Conservation (phyloP, 1,140 invertebrate species). For the Pemphigus obesinymphae region DNA sequence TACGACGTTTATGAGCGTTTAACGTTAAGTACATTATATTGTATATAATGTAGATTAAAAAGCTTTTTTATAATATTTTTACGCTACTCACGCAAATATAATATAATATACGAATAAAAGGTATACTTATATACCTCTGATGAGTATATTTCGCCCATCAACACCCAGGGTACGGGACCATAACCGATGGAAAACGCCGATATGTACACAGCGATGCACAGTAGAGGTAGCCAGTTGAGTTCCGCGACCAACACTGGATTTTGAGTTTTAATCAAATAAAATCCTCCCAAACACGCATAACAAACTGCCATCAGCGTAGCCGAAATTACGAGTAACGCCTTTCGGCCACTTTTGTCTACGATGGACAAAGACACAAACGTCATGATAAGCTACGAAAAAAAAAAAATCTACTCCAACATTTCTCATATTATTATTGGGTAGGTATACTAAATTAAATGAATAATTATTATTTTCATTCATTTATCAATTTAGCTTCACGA, state of each 20-base stretch:
- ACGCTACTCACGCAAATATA: too few species aligned
- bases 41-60: too few species aligned
- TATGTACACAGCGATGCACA: slow-evolving; percentile 56
- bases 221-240: slow-evolving; percentile 55
- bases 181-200: slow-evolving; percentile 54
- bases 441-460: too few species aligned
- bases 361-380: slow-evolving; percentile 64
- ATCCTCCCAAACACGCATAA: slow-evolving; percentile 59
- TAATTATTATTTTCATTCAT: too few species aligned
- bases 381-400: background rate
- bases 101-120: too few species aligned
- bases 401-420: too few species aligned
- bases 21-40: too few species aligned
- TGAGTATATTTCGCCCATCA: slow-evolving; percentile 61
- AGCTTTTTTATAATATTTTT: too few species aligned
- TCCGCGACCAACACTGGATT: slow-evolving; percentile 46
- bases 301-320: slow-evolving; percentile 63
- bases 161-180: slow-evolving; percentile 57
- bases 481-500: too few species aligned
- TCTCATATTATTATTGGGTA: too few species aligned
- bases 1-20: too few species aligned
- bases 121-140: slow-evolving; percentile 48
- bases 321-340: slow-evolving; percentile 60
- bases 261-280: slow-evolving; percentile 57
- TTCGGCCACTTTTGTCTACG: slow-evolving; percentile 71